Base-by-base conservation (phyloP, 2,113 vertebrate species). In the Pavo muticus region DNA sequence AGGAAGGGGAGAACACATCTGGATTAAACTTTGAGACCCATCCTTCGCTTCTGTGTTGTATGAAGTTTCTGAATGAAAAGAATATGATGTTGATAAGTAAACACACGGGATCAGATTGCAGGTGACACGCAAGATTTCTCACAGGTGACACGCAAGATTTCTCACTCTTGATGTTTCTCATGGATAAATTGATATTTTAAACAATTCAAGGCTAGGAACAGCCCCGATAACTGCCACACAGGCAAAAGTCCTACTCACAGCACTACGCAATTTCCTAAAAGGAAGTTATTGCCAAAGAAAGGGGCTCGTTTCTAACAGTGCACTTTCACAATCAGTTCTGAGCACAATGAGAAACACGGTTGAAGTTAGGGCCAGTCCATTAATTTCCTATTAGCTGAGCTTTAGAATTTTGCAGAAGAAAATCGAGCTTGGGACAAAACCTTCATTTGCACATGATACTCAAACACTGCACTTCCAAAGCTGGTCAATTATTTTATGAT, bases 1-100 rank as follows among this genome's bases (percentile, higher is more conserved):
- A 15, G 99, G 98, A 65, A 99, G 98, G 6, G n/a, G 59, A 16
- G 98, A 96, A 69, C 97, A 98, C 30, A 97, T 93, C 96, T 99
- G 98, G 87, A 96, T 94, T 90, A 97, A 86, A 87, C 91, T 95
- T 35, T 86, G 95, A 65, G 87, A 96, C 74, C 47, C 96, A 2
- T 59, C 87, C 92, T 98, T 97, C 17, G 73, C 88, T 87, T 96
- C 96, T 0, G 13, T 1, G 61, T 77, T 80, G 39, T 64, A 76
- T 59, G 95, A 93, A 74, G 88, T 84, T 92, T 96, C 98, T 98
- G 94, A 85, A 80, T 40, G 67, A 92, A 94, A n/a, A 57, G 96
- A 96, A 84, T 20, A 48, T 16, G 32, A 77, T 39, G 57, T 75
- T 95, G 92, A 72, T 35, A 73, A 95, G 76, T 48, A 80, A 93